Evolutionary conservation across 2,113 vertebrate genomes (phyloP).

Genomic region (Labeo catla): DNA sequence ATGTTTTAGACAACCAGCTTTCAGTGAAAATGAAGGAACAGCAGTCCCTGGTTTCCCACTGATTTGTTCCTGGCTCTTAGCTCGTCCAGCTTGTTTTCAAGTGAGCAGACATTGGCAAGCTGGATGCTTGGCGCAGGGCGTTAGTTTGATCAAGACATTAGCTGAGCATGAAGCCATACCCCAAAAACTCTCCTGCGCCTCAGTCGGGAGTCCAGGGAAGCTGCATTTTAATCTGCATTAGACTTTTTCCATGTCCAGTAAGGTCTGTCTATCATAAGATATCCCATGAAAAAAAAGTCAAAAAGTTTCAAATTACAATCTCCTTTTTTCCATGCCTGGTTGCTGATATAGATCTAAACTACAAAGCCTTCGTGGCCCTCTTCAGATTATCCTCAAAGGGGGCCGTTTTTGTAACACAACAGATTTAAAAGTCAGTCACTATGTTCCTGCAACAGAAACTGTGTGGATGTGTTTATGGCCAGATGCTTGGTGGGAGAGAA

Average conservation of each 20-base stretch:
- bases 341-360: slow-evolving; percentile 11
- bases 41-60: not conserved
- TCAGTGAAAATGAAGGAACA: not conserved
- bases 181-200: not conserved
- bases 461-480: slow-evolving; percentile 12
- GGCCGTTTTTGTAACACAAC: not conserved
- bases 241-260: not conserved
- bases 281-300: not conserved
- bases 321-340: not conserved
- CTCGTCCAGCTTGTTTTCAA: slow-evolving; percentile 2
- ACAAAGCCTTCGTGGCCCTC: not conserved
- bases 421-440: not conserved
- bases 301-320: not conserved
- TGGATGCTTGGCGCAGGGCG: not conserved
- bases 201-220: not conserved
- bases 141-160: slow-evolving; percentile 13
- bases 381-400: not conserved
- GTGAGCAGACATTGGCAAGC: slow-evolving; percentile 8
- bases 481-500: slow-evolving; percentile 20
- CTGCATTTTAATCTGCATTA: not conserved
- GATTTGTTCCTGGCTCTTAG: slow-evolving; percentile 13
- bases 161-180: not conserved
- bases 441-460: not conserved
- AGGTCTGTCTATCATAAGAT: slow-evolving; percentile 3
- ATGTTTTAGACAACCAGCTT: not conserved